Evolutionary conservation across 1,140 invertebrate genomes (phyloP), one percentile per base, ranked within the genome.

Genomic region (Procambarus virginalis): DNA sequence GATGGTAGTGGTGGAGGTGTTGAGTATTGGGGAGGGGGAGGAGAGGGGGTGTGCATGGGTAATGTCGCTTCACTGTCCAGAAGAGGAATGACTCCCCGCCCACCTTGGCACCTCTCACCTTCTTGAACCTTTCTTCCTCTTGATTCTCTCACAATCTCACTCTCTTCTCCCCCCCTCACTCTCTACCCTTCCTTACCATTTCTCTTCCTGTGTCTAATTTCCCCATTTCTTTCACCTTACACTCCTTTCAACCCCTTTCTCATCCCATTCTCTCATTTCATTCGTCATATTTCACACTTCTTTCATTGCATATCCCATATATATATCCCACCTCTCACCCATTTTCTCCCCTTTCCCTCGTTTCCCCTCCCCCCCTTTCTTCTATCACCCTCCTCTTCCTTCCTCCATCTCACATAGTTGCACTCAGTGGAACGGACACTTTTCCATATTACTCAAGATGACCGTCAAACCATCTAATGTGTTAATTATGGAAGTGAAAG

Each of bases 21-120:
- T 34, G 34, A 34, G 34, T 34, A 34, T 34, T 34, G 34, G 34
- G 34, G 34, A 1, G 34, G 34, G 34, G 34, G 48, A 22, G 51
- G 48, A 22, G 22, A 12, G 58, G n/a, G 46, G 58, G 80, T 68
- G 80, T 58, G 45, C 34, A 22, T 64, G 58, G 34, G 79, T 79
- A 17, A 48, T 45, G 80, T 64, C 68, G 12, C 55, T 34, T n/a
- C 34, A 8, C 80, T 82, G 58, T 45, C 80, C 48, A 64, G 8
- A 68, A 68, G 80, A 82, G n/a, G 14, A 20, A 82, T 55, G 80
- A 82, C 34, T 34, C 60, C 58, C 68, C 80, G 80, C 80, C 80
- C 51, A 46, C 68, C 60, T 48, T 82, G 80, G 80, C 80, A 82
- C 80, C 58, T 81, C 79, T 51, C 80, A 55, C 46, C 58, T 64